Base-by-base conservation (phyloP, 2,797 vertebrate genomes). In the Acanthopagrus latus region DNA sequence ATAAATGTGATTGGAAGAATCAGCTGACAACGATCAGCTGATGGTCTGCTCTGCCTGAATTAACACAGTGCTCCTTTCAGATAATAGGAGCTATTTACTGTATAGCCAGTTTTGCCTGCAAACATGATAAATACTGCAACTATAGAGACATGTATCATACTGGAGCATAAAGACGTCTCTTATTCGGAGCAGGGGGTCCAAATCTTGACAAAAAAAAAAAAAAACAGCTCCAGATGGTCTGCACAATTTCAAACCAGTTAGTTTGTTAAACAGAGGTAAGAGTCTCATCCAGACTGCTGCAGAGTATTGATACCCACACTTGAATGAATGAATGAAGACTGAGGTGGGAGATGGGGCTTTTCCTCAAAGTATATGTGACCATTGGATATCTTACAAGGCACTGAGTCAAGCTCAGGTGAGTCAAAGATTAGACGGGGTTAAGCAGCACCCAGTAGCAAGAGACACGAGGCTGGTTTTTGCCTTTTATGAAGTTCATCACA, bases 401-500 rank as follows among this genome's bases (percentile, higher is more conserved):
- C 41, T 3, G 14, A 55, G 23, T 52, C 25, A 41, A 29, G 12
- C 33, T 51, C 52, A 27, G 16, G 18, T 59, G 43, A 75, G 44
- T 68, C n/a, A 27, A 17, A 44, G 47, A 25, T 14, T 20, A 47
- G n/a, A 17, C 21, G 4, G 5, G 13, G 20, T 44, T 55, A 3
- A 47, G 18, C 29, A 18, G 20, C 41, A 10, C 23, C 38, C 23
- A 44, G 16, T 3, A 51, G 18, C 20, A 50, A 44, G 25, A 50
- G 21, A 69, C 44, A 62, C 21, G 4, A 58, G 21, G 9, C 62
- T 5, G 14, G 2, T 47, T 43, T 17, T 80, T 55, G 7, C 51
- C 58, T 27, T 56, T 56, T 33, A 20, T 46, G 20, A 59, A 38
- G 64, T 20, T n/a, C 33, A 46, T 82, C 81, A 74, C 78, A 81